Conservation (phyloP, 2,888 invertebrate species). For the Eudemis profundana region DNA sequence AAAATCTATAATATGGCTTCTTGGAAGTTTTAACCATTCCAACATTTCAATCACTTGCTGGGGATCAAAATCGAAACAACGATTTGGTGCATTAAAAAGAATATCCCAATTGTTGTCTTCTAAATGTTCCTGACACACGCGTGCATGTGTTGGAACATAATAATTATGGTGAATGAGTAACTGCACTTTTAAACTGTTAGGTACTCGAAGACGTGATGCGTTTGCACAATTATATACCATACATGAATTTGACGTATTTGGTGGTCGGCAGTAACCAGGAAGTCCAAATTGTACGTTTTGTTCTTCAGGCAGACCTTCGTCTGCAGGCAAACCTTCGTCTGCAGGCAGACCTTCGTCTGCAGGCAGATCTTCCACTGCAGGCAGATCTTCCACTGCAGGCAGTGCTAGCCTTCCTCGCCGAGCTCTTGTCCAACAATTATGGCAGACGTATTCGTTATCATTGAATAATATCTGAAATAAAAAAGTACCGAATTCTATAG, state of each 20-base stretch:
- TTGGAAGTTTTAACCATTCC: slow-evolving; percentile 32
- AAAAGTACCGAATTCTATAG: too few species aligned
- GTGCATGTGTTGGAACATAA: slow-evolving; percentile 32
- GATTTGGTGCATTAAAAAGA: slow-evolving; percentile 35
- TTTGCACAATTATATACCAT: slow-evolving; percentile 29
- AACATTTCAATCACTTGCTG: slow-evolving; percentile 36
- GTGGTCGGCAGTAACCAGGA: slow-evolving; percentile 32
- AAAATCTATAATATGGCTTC: slow-evolving; percentile 33
- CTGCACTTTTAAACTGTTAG: slow-evolving; percentile 30
- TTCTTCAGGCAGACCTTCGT: too few species aligned
- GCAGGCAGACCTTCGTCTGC: too few species aligned
- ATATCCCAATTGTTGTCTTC: slow-evolving; percentile 33
- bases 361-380: too few species aligned
- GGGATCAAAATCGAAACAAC: slow-evolving; percentile 36
- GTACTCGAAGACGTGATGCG: slow-evolving; percentile 25
- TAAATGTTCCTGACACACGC: slow-evolving; percentile 37
- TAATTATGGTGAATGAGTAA: slow-evolving; percentile 31
- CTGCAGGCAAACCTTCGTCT: too few species aligned
- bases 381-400: too few species aligned
- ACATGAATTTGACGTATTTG: slow-evolving; percentile 34
- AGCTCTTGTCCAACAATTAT: too few species aligned
- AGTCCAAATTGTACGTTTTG: slow-evolving; percentile 21
- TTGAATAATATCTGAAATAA: too few species aligned
- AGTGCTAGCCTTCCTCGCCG: too few species aligned
- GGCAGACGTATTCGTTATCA: too few species aligned